Base-by-base conservation (phyloP, 37 sponge, comb jelly and placozoan species). In the Beroe forskalii region DNA sequence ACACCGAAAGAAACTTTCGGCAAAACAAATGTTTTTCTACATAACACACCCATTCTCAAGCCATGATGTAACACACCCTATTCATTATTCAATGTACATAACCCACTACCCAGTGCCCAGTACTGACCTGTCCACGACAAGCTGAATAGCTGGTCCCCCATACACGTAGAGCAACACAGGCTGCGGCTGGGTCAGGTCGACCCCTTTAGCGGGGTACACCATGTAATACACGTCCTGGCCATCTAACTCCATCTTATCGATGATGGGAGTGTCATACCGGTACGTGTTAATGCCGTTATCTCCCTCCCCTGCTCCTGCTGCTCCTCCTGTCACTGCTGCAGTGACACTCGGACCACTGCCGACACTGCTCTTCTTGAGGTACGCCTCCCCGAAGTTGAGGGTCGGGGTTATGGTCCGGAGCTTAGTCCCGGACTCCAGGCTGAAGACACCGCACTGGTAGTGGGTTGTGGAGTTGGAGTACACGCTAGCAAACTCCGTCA, bases 141-240 rank as follows among this genome's bases (percentile, higher is more conserved):
- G 86, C 31, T 80, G 86, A 27, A 80, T 80, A 80, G 86, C 44
- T 42, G 86, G 86, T 23, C 86, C 86, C 27, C 86, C 86, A 30
- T 80, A 80, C 86, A 80, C 86, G 30, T 80, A 80, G n/a, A 80
- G 40, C 55, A 80, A 22, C 0, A 80, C 86, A 80, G 86, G 86
- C 24, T 80, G 86, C 1, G 86, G 86, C 22, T 80, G 44, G n/a
- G 86, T 44, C 0, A 80, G 86, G 35, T 80, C 86, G 38, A 80
- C 86, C n/a, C 55, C 55, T 25, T 80, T 80, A 80, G 86, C 86
- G 27, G 86, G 86, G 55, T 80, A 80, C 4, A 80, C 35, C 43
- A 80, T 42, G 48, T 80, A 80, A 27, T 80, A 80, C 55, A 80
- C 55, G 30, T 80, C 86, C 55, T 43, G 8, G 30, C 30, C 86